Conservation (phyloP, 2,888 invertebrate species). For the Zonitis immaculata region DNA sequence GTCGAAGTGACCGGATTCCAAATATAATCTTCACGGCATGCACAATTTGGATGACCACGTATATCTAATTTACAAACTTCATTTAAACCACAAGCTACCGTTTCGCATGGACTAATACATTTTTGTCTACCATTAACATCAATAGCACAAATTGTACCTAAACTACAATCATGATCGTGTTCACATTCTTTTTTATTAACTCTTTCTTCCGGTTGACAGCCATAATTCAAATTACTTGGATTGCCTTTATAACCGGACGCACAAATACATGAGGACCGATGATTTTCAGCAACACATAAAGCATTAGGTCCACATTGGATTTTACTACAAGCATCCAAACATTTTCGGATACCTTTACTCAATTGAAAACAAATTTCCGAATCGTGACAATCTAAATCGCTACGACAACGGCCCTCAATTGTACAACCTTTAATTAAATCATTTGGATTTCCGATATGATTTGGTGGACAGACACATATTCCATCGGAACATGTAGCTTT, state of each 20-base stretch:
- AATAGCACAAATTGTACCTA: constrained; percentile 65
- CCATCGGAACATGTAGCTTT: constrained; percentile 77
- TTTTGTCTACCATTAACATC: constrained; percentile 59
- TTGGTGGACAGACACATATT: constrained; percentile 73
- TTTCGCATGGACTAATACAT: constrained; percentile 75
- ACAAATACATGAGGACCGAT: constrained; percentile 82
- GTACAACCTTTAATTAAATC: constrained; percentile 67
- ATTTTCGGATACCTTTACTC: constrained; percentile 71
- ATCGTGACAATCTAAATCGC: constrained; percentile 76
- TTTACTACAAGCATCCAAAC: constrained; percentile 82
- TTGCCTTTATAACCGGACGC: constrained; percentile 76
- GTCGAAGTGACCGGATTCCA: constrained; percentile 79
- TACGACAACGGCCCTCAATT: constrained; percentile 69
- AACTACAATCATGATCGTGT: constrained; percentile 65
- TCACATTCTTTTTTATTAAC: constrained; percentile 59
- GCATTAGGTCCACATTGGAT: constrained; percentile 89
- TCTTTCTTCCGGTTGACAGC: constrained; percentile 70
- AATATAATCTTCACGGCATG: constrained; percentile 70
- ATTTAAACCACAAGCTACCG: constrained; percentile 76
- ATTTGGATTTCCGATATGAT: constrained; percentile 70
- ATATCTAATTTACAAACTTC: constrained; percentile 70
- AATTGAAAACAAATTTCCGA: constrained; percentile 86
- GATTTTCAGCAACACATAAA: constrained; percentile 76
- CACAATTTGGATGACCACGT: constrained; percentile 68
- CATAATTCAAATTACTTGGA: constrained; percentile 71